Conservation (phyloP, 2,113 vertebrate genomes). For the Neogale vison region DNA sequence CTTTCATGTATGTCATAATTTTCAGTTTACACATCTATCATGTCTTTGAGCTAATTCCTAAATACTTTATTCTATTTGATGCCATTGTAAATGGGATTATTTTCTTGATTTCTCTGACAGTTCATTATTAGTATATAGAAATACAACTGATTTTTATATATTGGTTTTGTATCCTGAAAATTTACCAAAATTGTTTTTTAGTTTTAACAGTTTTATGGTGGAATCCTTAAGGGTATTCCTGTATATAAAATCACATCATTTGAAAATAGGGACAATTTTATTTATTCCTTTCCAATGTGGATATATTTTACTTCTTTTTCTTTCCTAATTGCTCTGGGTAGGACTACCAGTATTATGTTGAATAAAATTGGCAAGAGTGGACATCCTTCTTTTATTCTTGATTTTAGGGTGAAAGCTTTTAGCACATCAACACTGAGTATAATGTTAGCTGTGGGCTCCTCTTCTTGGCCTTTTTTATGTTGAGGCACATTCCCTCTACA, state of each 20-base stretch:
- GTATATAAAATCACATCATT: neutral
- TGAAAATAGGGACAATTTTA: neutral
- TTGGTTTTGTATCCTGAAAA: neutral
- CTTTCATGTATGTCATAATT: neutral
- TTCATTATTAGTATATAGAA: neutral
- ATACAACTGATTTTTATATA: neutral
- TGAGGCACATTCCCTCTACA: neutral
- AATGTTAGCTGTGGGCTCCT: neutral
- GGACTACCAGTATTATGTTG: neutral
- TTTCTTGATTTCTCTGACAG: neutral
- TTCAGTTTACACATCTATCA: neutral
- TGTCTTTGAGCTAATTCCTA: neutral
- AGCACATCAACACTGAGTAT: neutral
- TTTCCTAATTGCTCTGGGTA: neutral
- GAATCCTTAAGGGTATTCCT: neutral
- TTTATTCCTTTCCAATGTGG: neutral
- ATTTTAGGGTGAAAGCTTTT: neutral
- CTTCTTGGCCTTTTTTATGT: neutral
- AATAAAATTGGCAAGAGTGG: neutral
- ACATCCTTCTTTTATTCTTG: neutral
- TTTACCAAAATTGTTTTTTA: neutral
- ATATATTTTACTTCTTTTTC: neutral
- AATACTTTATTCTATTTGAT: neutral
- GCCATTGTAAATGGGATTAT: neutral
- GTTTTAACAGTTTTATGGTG: neutral